Base-by-base conservation (phyloP, 2,888 invertebrate genomes). In the Romanomermis culicivorax region DNA sequence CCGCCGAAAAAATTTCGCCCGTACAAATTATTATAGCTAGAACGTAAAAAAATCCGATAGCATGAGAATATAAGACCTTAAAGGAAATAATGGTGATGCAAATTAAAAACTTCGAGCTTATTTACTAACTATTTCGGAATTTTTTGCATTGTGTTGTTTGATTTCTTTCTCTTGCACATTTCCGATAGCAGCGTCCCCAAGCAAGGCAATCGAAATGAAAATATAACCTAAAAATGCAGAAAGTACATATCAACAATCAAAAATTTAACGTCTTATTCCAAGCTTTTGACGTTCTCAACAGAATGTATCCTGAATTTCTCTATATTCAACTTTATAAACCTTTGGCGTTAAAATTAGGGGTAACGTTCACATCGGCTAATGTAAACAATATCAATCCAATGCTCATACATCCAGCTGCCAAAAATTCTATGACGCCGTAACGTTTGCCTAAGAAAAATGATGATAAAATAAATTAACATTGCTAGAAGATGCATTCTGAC, bases 81-180 rank as follows among this genome's bases (percentile, higher is more conserved):
- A 63, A 60, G n/a, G 52, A 27, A 52, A n/a, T 43, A 53, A 26
- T 52, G 47, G 57, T 7, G 23, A 48, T 11, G n/a, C n/a, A 48
- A 14, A 7, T 25, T 25, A 48, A 48, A 20, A 48, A 48, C 7
- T 48, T 11, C 48, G 7, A 50, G 27, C 24, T 7, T 7, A n/a
- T 45, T 23, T 48, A 59, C 64, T 60, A 52, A 75, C 88, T 51
- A 93, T 82, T 76, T 93, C 91, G 59, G 83, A 82, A 70, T 86
- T 89, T 0, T 81, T 75, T 0, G 86, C 86, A 58, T 79, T 78
- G 67, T 81, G 77, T 58, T 78, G 78, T 64, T 83, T 84, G 83
- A 95, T 87, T 0, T 82, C 81, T 68, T 89, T 89, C 70, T 95
- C 93, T 72, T 95, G 93, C 0, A 91, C 83, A 72, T 95, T 95